Evolutionary conservation across 2,113 vertebrate species (phyloP).

Genomic region (human): GRCh38 chr6:155172001-155172500

Average conservation of each 20-base stretch:
- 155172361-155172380: rapidly evolving
- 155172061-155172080: background rate
- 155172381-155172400: background rate
- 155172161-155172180: background rate
- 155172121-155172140: background rate
- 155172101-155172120: background rate
- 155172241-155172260: rapidly evolving
- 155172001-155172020: slow-evolving; percentile 58
- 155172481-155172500: background rate
- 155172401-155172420: rapidly evolving
- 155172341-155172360: rapidly evolving
- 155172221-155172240: rapidly evolving
- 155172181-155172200: rapidly evolving
- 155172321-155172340: background rate
- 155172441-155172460: background rate
- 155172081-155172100: slow-evolving; percentile 15
- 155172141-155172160: background rate
- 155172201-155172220: rapidly evolving
- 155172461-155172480: rapidly evolving
- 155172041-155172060: slow-evolving; percentile 11
- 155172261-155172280: rapidly evolving
- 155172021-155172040: background rate
- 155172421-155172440: background rate
- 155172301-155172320: too few species aligned
- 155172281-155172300: background rate